These are phyloP conservation scores for Drosophila kanapiae DNA, from an alignment of 1,140 invertebrate genomes.

Conservation along the genomic window DNA sequence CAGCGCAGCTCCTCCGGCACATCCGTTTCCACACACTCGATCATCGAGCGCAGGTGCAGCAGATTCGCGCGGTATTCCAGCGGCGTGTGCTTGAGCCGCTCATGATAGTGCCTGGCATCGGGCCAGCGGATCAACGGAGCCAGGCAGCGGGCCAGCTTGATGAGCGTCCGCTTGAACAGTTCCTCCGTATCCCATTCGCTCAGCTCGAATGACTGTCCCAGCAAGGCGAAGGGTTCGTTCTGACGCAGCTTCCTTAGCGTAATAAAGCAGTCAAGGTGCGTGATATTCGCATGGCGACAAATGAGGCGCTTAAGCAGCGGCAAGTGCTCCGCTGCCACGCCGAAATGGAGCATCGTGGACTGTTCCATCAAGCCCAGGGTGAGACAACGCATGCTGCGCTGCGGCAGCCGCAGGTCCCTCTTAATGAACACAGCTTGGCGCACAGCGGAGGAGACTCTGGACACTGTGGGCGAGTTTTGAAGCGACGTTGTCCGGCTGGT, in stretches of 20 bases:
- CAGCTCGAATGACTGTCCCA: constrained; percentile 75
- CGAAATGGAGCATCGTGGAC: constrained; percentile 63
- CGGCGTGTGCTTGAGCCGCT: constrained; percentile 75
- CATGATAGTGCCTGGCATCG: constrained; percentile 67
- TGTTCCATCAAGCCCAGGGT: constrained; percentile 71
- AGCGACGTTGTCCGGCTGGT: background rate
- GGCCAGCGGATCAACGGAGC: constrained; percentile 75
- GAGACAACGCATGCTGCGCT: constrained; percentile 67
- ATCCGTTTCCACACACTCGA: constrained; percentile 82
- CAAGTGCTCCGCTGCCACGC: constrained; percentile 54
- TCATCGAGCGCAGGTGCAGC: constrained; percentile 77
- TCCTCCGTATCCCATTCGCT: constrained; percentile 67
- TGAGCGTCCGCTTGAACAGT: constrained; percentile 63
- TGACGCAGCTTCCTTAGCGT: constrained; percentile 74
- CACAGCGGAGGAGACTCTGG: constrained; percentile 55
- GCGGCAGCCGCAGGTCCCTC: constrained; percentile 59
- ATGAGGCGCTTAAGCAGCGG: constrained; percentile 66
- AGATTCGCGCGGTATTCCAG: constrained; percentile 69
- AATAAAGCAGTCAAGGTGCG: constrained; percentile 77
- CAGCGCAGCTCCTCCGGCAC: constrained; percentile 50
- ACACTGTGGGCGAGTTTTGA: constrained; percentile 15
- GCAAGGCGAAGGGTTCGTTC: constrained; percentile 73
- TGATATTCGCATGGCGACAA: constrained; percentile 61
- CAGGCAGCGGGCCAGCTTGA: constrained; percentile 66
- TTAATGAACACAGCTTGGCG: constrained; percentile 75